These are phyloP conservation scores for Calidris pugnax DNA, from an alignment of 2,113 vertebrate genomes.

Conservation along the genomic window DNA sequence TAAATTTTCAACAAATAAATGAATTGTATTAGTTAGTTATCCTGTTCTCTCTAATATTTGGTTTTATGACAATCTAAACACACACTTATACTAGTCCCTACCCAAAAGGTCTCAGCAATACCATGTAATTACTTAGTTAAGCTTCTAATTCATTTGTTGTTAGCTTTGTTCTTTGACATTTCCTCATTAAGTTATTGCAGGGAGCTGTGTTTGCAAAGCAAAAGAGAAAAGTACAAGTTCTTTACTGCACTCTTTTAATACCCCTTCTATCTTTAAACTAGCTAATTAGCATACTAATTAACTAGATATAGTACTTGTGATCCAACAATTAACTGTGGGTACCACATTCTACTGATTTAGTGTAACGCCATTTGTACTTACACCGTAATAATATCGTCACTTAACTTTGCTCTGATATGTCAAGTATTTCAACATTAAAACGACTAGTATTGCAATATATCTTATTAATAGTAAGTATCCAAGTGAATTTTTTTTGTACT, in stretches of 20 bases:
- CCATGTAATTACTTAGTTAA: conserved; percentile 42
- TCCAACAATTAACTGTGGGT: background rate
- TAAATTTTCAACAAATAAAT: background rate
- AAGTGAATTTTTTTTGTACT: background rate
- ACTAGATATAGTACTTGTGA: background rate
- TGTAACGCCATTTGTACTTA: background rate
- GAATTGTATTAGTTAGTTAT: background rate
- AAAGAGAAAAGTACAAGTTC: conserved; percentile 36
- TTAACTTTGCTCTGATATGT: background rate
- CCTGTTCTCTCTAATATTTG: background rate
- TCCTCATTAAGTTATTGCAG: conserved; percentile 43
- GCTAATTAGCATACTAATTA: conserved; percentile 59
- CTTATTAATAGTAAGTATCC: fast-evolving
- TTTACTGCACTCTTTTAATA: conserved; percentile 18
- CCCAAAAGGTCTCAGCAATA: conserved; percentile 9
- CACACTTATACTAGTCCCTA: background rate
- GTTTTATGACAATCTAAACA: background rate
- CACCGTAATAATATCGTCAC: background rate
- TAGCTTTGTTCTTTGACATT: conserved; percentile 47
- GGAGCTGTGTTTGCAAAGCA: conserved; percentile 33
- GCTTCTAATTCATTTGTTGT: conserved; percentile 22
- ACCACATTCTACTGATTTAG: background rate
- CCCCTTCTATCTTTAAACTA: conserved; percentile 31
- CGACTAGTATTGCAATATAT: background rate
- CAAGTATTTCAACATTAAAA: background rate